phyloP scores from a whole-genome alignment of 1,140 invertebrate genomes.

The Drosophila nikananu region DNA sequence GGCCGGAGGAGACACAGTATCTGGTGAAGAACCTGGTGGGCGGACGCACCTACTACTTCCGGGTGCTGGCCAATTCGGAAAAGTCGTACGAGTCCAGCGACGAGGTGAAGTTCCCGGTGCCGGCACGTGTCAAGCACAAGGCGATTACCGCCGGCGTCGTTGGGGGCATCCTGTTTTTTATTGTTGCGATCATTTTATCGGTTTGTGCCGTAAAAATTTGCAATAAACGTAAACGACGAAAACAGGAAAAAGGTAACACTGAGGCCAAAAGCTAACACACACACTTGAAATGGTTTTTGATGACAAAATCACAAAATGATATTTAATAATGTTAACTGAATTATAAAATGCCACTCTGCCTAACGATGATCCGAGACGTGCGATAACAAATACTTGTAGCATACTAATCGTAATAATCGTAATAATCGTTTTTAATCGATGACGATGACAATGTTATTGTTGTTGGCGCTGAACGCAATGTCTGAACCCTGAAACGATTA shows the following conservation, averaged over 20 bases:
- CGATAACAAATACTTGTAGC: slow-evolving; percentile 22
- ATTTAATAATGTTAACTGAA: slow-evolving; percentile 24
- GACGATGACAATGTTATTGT: slow-evolving; percentile 50
- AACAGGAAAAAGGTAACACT: slow-evolving; percentile 97
- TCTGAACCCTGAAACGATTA: slow-evolving; percentile 1
- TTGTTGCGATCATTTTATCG: slow-evolving; percentile 97
- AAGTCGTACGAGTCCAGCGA: slow-evolving; percentile 93
- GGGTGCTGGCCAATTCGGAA: slow-evolving; percentile 93
- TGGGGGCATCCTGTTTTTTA: slow-evolving; percentile 97
- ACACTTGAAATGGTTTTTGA: slow-evolving; percentile 84
- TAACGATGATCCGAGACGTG: slow-evolving; percentile 27
- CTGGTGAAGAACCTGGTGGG: slow-evolving; percentile 96
- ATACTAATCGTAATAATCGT: slow-evolving; percentile 16
- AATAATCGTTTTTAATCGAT: slow-evolving; percentile 15
- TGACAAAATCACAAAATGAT: slow-evolving; percentile 51
- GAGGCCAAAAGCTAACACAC: slow-evolving; percentile 71
- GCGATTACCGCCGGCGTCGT: slow-evolving; percentile 97
- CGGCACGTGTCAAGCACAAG: slow-evolving; percentile 95
- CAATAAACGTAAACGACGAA: slow-evolving; percentile 97
- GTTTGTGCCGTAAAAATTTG: slow-evolving; percentile 98
- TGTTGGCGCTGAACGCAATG: slow-evolving; percentile 58
- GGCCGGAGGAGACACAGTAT: slow-evolving; percentile 94
- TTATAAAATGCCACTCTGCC: slow-evolving; percentile 35
- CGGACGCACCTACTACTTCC: slow-evolving; percentile 95
- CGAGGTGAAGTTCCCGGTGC: slow-evolving; percentile 94